Base-by-base conservation (phyloP, 1,140 invertebrate species). In the Phymastichus coffea region DNA sequence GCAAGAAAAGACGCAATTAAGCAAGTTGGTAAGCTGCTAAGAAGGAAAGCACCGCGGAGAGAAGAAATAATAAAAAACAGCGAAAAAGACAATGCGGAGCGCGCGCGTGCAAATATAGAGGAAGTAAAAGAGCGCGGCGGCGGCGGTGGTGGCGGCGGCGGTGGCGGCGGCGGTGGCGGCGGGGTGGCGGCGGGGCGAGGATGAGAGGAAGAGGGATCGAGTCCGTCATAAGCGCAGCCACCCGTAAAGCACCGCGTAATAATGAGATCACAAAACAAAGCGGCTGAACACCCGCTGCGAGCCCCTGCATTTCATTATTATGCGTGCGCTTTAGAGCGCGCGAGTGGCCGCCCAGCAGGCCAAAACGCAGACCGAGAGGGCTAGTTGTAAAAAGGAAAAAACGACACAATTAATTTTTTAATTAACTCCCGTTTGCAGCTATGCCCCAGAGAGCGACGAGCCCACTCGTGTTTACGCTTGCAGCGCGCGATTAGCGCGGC, bases 211-310 rank as follows among this genome's bases (percentile, higher is more conserved):
- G 37, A 40, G 37, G 4, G 10, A 7, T 38, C 61, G 63, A 65
- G 71, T 69, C 54, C 57, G 68, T 70, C 69, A 67, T 69, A 68
- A 70, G 63, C 68, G 67, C 63, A 67, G 63, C 70, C 66, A 70
- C 60, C 67, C 66, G 64, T 70, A 66, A 71, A 70, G 66, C 64
- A 69, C 65, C 64, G 65, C 47, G 63, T 66, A 68, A 70, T 70
- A 70, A 72, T 69, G 70, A 70, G 66, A 69, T 70, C 67, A 64
- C 62, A 67, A 70, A 70, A 68, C 65, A 66, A 57, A 67, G 62
- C n/a, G 22, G 37, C 38, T 40, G 51, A 53, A 53, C 37, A 41
- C 51, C 51, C 37, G 37, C 51, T 41, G 51, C 62, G 63, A 57
- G 53, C 52, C 40, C n/a, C 53, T 49, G 54, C 38, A 28, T 63